Evolutionary conservation across 2,888 invertebrate genomes (phyloP), one percentile per base, ranked within the genome.

Genomic region (Seira ritae): DNA sequence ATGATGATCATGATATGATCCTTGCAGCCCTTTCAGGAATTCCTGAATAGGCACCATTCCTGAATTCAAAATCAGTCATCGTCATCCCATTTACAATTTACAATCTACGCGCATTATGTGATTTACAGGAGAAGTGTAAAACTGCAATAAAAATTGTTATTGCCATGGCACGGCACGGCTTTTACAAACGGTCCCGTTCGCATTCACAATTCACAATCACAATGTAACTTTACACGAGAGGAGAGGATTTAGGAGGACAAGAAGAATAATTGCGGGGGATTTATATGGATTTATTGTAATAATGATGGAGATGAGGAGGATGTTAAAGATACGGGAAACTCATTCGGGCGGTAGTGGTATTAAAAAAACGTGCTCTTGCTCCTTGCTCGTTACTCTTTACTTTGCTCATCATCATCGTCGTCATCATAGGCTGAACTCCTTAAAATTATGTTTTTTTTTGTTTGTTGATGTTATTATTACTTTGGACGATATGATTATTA

Each of bases 271-370:
- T 50, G 50, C 50, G 50, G 50, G 50, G 50, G 22, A 60, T 69
- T 72, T 73, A 80, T 80, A 80, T 80, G 73, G 80, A 80, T 80
- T 80, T 80, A 73, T 80, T 80, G 31, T 72, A 80, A 80, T 80
- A 72, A 80, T 50, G 60, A 60, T 55, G 73, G 65, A 55, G 24
- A 69, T 42, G 67, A 68, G 1, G 60, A 62, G 70, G 23, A 46
- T n/a, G n/a, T n/a, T n/a, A 31, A 31, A 31, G 50, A 50, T 50
- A 50, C 50, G 50, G 17, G 12, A 50, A 50, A 15, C 50, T n/a
- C 42, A 42, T 50, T 50, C 31, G 31, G 8, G 8, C 31, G 31
- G 8, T 2, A 31, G 8, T 4, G 8, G 31, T 8, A 4, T 31
- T 31, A 4, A 8, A 8, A 31, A 31, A 31, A 31, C 31, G 31